phyloP scores from a whole-genome alignment of 1,140 invertebrate species.

The Brachionus asplanchnoidis region DNA sequence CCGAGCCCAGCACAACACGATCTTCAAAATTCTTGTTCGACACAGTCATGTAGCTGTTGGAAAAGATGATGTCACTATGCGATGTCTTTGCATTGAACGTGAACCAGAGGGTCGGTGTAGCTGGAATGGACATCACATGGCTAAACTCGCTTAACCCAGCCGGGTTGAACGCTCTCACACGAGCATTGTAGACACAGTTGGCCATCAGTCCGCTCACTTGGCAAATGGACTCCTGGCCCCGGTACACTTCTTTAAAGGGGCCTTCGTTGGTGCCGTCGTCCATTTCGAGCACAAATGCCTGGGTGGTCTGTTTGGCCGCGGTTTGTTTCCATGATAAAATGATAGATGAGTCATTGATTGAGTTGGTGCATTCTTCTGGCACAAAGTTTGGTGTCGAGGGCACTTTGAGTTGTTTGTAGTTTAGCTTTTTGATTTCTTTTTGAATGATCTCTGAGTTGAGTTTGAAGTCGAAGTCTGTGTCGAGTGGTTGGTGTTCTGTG shows the following conservation, averaged over 20 bases:
- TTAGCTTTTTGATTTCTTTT: conserved; percentile 23
- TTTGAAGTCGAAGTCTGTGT: conserved; percentile 20
- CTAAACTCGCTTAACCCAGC: conserved; percentile 91
- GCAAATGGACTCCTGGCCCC: conserved; percentile 92
- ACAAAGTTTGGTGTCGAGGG: neutral
- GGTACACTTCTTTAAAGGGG: conserved; percentile 78
- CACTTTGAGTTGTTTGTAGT: conserved; percentile 7
- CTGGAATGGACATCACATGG: conserved; percentile 87
- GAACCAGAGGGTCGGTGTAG: conserved; percentile 96
- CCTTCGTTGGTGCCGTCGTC: conserved; percentile 14
- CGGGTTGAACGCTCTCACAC: conserved; percentile 92
- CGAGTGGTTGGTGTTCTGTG: neutral
- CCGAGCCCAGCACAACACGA: conserved; percentile 78
- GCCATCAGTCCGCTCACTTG: conserved; percentile 96
- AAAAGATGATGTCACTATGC: conserved; percentile 70
- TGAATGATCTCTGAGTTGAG: neutral
- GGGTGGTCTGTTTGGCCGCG: neutral
- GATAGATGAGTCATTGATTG: neutral
- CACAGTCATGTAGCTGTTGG: conserved; percentile 77
- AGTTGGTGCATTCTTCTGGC: conserved; percentile 2
- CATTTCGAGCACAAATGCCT: conserved; percentile 10
- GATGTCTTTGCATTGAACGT: conserved; percentile 72
- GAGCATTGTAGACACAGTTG: conserved; percentile 91
- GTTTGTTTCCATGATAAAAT: conserved; percentile 15
- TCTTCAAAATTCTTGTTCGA: conserved; percentile 88